A percentile compares a stretch with the other conserved stretches of the same genome.
Evolutionary conservation across 1,140 invertebrate genomes (phyloP).

Genomic region (Pentalonia nigronervosa): DNA sequence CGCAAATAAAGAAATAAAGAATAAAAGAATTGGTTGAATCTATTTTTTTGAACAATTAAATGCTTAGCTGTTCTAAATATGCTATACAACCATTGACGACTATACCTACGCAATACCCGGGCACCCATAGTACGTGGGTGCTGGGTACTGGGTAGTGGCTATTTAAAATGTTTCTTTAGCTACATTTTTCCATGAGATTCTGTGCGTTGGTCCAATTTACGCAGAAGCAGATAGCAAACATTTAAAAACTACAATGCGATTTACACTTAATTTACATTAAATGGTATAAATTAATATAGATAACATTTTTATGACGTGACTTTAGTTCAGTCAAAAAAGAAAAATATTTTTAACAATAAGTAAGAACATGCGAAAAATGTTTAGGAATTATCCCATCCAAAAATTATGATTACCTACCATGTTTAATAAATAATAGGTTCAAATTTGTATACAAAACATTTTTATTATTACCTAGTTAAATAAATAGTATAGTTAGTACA

Average conservation of each 20-base stretch:
- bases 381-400: background rate
- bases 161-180: too few species aligned
- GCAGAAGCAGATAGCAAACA: background rate
- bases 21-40: too few species aligned
- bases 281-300: too few species aligned
- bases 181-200: too few species aligned
- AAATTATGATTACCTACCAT: background rate
- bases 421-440: slow-evolving; percentile 18
- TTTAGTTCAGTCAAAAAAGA: background rate
- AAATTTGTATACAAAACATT: background rate
- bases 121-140: too few species aligned
- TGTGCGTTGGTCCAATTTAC: too few species aligned
- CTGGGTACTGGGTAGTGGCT: too few species aligned
- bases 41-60: too few species aligned
- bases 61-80: too few species aligned
- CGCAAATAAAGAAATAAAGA: too few species aligned
- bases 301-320: background rate
- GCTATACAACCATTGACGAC: too few species aligned
- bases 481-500: background rate
- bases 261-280: background rate
- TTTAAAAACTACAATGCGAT: background rate
- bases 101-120: too few species aligned
- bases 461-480: background rate
- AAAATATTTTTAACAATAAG: background rate
- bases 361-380: background rate